Base-by-base conservation (phyloP, 2,797 vertebrate genomes). In the Amphiprion clarkii region DNA sequence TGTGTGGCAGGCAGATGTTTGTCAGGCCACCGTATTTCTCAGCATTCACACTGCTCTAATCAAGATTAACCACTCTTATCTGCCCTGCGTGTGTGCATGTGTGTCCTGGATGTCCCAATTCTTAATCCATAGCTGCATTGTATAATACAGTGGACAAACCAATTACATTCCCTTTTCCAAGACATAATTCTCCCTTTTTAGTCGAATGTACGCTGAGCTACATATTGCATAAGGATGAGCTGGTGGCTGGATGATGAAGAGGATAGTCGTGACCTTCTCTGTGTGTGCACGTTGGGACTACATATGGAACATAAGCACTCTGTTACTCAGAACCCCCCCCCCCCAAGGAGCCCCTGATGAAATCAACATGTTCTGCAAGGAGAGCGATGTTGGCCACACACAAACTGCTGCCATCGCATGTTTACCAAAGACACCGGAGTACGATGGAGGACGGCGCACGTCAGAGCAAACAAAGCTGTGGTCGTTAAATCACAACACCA, bases 1-100 rank as follows among this genome's bases (percentile, higher is more conserved):
- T 91, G 80, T 79, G 74, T 75, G 82, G 19, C 16, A 85, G 88
- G 83, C 92, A 95, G 94, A 94, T 95, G 95, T 93, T 95, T 92
- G 89, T 90, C 91, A 87, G 79, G 76, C 16, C 89, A 82, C 86
- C 74, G 52, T 90, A 92, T 92, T 94, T 90, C 89, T 87, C 91
- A 82, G 90, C 86, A 85, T 88, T 91, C 89, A 88, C 86, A 87
- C 77, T 83, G 82, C 88, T 93, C 85, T 91, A 92, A 94, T 89
- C 86, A 91, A 93, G 91, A 91, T 92, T 91, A 93, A 94, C 83
- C 88, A 85, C 86, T 87, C 85, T 90, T 87, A 91, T 91, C 87
- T 86, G 74, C 80, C 72, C 58, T 84, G 57, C 70, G 57, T 72
- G 65, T 78, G 65, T 81, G 68, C 65, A 65, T 74, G 63, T 60